Base-by-base conservation (phyloP, 37 sponge, comb jelly and placozoan genomes). In the Theonella swinhoei region DNA sequence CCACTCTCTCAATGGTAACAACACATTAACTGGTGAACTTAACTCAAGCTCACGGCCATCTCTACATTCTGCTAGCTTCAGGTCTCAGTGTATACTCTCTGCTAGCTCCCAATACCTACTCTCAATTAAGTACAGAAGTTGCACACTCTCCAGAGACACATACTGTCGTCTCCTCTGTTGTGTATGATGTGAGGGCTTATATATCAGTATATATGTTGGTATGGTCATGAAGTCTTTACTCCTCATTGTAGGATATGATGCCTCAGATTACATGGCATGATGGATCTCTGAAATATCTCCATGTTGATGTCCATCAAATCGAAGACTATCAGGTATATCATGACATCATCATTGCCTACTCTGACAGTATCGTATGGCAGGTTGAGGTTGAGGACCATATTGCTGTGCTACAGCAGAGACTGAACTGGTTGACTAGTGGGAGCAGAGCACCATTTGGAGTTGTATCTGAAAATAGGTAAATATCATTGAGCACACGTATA, bases 101-200 rank as follows among this genome's bases (percentile, higher is more conserved):
- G 31, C 62, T 88, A 29, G 77, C 77, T 35, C 88, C 88, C 11
- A 60, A 88, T 76, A 76, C 88, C 22, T 86, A 86, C 64, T 64
- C 72, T n/a, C 79, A 71, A 61, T 47, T 78, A 42, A 29, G 59
- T 20, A 70, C 32, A 0, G 39, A 60, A 39, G 86, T 86, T 32
- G 42, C 77, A 7, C 54, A 47, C 14, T 47, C 54, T 47, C 54
- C 54, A 47, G 26, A 54, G 42, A 78, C 33, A 17, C 68, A 78
- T 32, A 71, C 40, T 20, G 78, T 23, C 4, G 86, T 72, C 28
- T n/a, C 40, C 32, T 86, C 86, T 60, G 37, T 70, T 36, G 86
- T 86, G 37, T 79, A 86, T 62, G 86, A 86, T 60, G 86, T 84
- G 61, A 62, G 83, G 42, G 19, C 28, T 24, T 39, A 73, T 37